Base-by-base conservation (phyloP, 2,113 vertebrate genomes). In the Pteruthius melanotis region DNA sequence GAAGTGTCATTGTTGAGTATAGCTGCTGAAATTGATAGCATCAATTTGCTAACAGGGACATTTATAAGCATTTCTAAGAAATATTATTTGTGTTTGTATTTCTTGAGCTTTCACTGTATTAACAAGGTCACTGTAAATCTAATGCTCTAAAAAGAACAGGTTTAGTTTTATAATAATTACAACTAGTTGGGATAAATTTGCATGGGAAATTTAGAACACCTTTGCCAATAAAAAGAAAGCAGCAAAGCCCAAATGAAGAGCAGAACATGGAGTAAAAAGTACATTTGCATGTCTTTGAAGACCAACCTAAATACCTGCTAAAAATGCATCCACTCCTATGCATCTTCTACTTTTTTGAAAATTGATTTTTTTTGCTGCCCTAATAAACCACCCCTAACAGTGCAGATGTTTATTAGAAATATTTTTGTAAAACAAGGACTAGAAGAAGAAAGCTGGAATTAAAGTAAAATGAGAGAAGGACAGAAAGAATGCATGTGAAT, bases 61-160 rank as follows among this genome's bases (percentile, higher is more conserved):
- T 77, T 85, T 79, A 23, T 68, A 93, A 93, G 53, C 44, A 87
- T 95, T 93, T 93, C 74, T 87, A 87, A 97, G 66, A 65, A 83
- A 47, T 80, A 33, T 42, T 92, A 35, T 80, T 90, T 87, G 26
- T 63, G 35, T 68, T 95, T 4, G 0, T 82, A 26, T 83, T 86
- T 92, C 31, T 78, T 3, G 8, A 69, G 50, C 37, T 93, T 72
- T 91, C n/a, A 14, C 54, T 45, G 10, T 26, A 40, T 61, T 75
- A 69, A 66, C 79, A 60, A 83, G 70, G n/a, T 89, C 68, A 69
- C 5, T 3, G 4, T 70, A 63, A 91, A 82, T 85, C 50, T 59
- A 92, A 28, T 16, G 17, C 8, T 78, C 75, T 69, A 54, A 65
- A 72, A 80, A 65, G 7, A 85, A 53, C 14, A 39, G 49, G 11